These are phyloP conservation scores for Lordiphosa fenestrarum DNA, from an alignment of 2,888 invertebrate species.

Conservation along the genomic window DNA sequence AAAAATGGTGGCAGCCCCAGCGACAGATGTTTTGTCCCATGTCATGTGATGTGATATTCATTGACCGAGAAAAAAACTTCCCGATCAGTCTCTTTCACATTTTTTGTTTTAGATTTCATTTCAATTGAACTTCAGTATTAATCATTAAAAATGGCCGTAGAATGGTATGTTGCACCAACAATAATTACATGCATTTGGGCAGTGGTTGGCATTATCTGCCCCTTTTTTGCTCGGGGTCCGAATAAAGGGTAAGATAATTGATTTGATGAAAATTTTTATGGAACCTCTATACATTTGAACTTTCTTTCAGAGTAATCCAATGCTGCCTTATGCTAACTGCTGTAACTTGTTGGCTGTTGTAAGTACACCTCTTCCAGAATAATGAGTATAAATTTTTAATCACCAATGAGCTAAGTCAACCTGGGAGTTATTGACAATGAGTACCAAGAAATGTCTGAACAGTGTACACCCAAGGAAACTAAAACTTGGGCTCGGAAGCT, in stretches of 20 bases:
- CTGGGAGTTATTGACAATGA: too few species aligned
- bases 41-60: slow-evolving; percentile 58
- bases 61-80: slow-evolving; percentile 52
- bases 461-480: too few species aligned
- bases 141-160: slow-evolving; percentile 69
- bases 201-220: slow-evolving; percentile 76
- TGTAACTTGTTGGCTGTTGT: slow-evolving; percentile 78
- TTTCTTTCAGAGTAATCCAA: slow-evolving; percentile 69
- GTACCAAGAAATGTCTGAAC: too few species aligned
- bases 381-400: too few species aligned
- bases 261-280: neutral
- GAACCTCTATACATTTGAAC: neutral
- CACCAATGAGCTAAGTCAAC: too few species aligned
- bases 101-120: slow-evolving; percentile 13
- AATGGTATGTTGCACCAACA: slow-evolving; percentile 72
- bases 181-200: slow-evolving; percentile 77
- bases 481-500: too few species aligned
- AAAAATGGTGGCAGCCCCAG: too few species aligned
- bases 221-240: slow-evolving; percentile 78
- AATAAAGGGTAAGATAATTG: slow-evolving; percentile 73
- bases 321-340: slow-evolving; percentile 79
- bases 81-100: slow-evolving; percentile 48
- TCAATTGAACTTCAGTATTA: slow-evolving; percentile 43
- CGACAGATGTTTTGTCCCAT: slow-evolving; percentile 44
- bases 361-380: slow-evolving; percentile 51